Percentiles rank a stretch among this genome's conserved stretches.
Conservation (phyloP, 1,140 invertebrate genomes). For the Diachasma alloeum region DNA sequence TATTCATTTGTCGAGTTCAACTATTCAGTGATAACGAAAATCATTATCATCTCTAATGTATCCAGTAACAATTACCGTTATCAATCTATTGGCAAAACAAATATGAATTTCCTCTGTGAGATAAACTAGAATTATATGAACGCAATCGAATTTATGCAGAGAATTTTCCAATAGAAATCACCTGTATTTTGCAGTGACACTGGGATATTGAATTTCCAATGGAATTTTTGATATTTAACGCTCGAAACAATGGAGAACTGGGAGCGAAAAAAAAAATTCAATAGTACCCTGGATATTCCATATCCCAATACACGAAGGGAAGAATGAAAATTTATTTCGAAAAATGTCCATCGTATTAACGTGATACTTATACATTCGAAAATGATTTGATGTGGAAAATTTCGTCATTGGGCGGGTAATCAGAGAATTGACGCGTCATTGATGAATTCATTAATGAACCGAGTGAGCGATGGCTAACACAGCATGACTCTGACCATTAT, state of each 20-base stretch:
- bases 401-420: background rate
- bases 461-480: background rate
- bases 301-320: background rate
- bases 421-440: slow-evolving; percentile 12
- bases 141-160: background rate
- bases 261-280: background rate
- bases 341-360: background rate
- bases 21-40: background rate
- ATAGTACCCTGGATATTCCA: background rate
- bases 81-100: background rate
- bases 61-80: background rate
- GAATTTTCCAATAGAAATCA: background rate
- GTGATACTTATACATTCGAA: background rate
- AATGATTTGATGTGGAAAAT: slow-evolving; percentile 1
- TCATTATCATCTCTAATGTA: background rate
- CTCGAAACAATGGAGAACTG: background rate
- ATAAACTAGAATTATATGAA: background rate
- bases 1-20: slow-evolving; percentile 8
- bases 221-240: background rate
- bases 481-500: slow-evolving; percentile 3
- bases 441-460: slow-evolving; percentile 10
- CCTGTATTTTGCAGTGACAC: background rate
- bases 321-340: background rate
- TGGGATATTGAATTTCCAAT: background rate
- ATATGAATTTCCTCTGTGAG: background rate